Base-by-base conservation (phyloP, 30 jellyfish, hydroid and myxozoan species). In the Catostylus mosaicus region DNA sequence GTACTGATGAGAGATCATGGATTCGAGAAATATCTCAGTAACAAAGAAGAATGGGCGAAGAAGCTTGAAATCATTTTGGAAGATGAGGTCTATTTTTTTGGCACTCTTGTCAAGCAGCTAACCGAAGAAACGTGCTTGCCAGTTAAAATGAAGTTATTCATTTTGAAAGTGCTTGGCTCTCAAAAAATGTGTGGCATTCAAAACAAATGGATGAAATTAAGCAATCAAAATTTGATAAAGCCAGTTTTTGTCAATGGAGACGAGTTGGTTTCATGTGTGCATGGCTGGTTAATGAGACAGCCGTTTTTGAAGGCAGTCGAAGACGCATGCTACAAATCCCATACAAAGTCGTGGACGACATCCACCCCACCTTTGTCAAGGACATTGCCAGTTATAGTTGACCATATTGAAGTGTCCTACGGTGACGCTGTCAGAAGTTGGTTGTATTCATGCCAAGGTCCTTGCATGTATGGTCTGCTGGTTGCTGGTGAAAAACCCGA, bases 351-450 rank as follows among this genome's bases (percentile, higher is more conserved):
- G 3, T 73, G 85, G 85, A 29, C 67, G 16, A 46, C 72, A 5
- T 6, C 45, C 5, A 54, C 8, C 14, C 85, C 85, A 3, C 38
- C 36, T 27, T n/a, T n/a, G n/a, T 67, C 78, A 12, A 69, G 88
- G n/a, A 31, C 66, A 19, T 30, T 75, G 1, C 64, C 74, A 56
- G 18, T 35, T 47, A 14, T 59, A 1, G 51, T 31, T 10, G 78
- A 63, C 22, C 80, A 61, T 45, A 75, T 65, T 1, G 87, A 52
- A 31, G 20, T 31, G 36, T 30, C 77, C 32, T 79, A 63, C 22
- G 90, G 90, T 1, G 75, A 47, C 18, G 82, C 82, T 24, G 90
- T 79, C 9, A 46, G 81, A 35, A 63, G 76, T 50, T 79, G 90
- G 90, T 59, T 79, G 22, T 20, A 45, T 30, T 46, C 71, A 9